Percentiles rank a stretch among this genome's conserved stretches.
Evolutionary conservation across 2,113 vertebrate genomes (phyloP).

Genomic region (Cryptomyrus ogoouensis): DNA sequence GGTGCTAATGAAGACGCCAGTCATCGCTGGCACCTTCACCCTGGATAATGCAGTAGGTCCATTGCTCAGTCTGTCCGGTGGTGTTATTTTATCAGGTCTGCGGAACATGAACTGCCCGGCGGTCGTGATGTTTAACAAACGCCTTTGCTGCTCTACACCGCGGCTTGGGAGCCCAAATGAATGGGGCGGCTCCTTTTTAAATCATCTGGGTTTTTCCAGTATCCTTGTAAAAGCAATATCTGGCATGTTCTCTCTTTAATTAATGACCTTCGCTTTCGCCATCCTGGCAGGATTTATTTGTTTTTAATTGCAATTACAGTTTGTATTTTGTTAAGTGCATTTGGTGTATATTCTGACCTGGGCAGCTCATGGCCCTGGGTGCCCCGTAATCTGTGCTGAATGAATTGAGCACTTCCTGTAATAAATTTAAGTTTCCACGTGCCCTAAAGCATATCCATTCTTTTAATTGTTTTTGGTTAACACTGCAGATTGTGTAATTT

Average conservation of each 20-base stretch:
- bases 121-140: conserved; percentile 39
- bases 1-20: neutral
- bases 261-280: conserved; percentile 38
- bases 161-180: conserved; percentile 26
- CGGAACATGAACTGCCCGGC: conserved; percentile 16
- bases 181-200: conserved; percentile 28
- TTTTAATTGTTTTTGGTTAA: conserved; percentile 36
- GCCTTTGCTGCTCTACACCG: conserved; percentile 16
- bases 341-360: conserved; percentile 41
- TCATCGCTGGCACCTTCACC: neutral
- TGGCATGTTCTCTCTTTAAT: conserved; percentile 30
- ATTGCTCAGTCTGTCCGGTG: conserved; percentile 32
- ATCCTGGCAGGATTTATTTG: conserved; percentile 46
- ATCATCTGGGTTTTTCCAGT: conserved; percentile 29
- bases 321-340: conserved; percentile 39
- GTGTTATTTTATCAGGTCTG: conserved; percentile 28
- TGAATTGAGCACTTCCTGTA: conserved; percentile 39
- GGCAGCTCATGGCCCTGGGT: conserved; percentile 34
- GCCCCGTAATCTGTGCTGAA: conserved; percentile 29
- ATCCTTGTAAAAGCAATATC: conserved; percentile 28
- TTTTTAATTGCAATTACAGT: conserved; percentile 49
- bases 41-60: conserved; percentile 30
- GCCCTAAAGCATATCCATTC: conserved; percentile 36
- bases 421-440: conserved; percentile 43
- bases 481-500: conserved; percentile 10